These are phyloP conservation scores for Xenentodon cancila DNA, from an alignment of 2,797 vertebrate species.

Conservation along the genomic window DNA sequence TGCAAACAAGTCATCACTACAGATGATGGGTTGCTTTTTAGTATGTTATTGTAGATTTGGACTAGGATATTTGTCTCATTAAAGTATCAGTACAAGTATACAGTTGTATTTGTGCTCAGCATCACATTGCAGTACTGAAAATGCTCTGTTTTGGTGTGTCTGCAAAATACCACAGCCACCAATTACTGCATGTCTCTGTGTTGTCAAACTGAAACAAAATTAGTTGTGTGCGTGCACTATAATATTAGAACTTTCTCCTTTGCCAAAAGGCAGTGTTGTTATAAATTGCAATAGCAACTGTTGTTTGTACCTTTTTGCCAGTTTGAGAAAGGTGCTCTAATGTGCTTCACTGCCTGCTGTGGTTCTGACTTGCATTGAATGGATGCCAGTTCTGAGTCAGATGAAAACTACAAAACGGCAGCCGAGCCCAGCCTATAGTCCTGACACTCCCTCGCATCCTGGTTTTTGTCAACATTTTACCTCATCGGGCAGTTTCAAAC, in stretches of 20 bases:
- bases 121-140: too few species aligned
- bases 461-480: constrained; percentile 35
- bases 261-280: neutral
- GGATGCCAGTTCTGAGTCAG: constrained; percentile 40
- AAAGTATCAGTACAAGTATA: too few species aligned
- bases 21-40: neutral
- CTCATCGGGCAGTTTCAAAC: constrained; percentile 31
- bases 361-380: constrained; percentile 66
- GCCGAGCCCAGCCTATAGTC: constrained; percentile 42
- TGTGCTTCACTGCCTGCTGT: constrained; percentile 33
- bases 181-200: constrained; percentile 13
- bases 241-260: constrained; percentile 3
- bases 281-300: neutral
- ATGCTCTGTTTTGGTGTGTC: neutral
- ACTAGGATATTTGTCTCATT: neutral
- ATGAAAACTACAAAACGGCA: constrained; percentile 60
- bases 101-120: too few species aligned
- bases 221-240: neutral
- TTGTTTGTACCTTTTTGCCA: neutral
- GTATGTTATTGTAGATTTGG: neutral
- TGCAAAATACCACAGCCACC: constrained; percentile 9
- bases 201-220: constrained; percentile 30
- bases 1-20: neutral
- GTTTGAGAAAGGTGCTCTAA: constrained; percentile 29
- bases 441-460: constrained; percentile 55